Base-by-base conservation (phyloP, 1,140 invertebrate genomes). In the Zaprionus lachaisei region DNA sequence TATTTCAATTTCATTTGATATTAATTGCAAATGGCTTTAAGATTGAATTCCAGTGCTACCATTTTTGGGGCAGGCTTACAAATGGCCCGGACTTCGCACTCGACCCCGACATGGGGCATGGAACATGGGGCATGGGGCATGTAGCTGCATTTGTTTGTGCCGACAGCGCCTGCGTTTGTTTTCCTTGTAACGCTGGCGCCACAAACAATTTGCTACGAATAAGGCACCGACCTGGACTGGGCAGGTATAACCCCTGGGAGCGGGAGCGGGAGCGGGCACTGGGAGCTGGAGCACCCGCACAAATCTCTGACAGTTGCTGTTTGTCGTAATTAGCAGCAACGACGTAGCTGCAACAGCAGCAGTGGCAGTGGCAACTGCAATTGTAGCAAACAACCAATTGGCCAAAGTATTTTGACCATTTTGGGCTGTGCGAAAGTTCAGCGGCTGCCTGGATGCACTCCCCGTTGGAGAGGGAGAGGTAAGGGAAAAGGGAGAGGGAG, bases 1-100 rank as follows among this genome's bases (percentile, higher is more conserved):
- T 92, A 92, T 92, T 92, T 92, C 85, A 91, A 91, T 92, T 92
- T 85, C 90, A 91, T 92, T 92, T 91, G 91, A 92, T 92, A 92
- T 92, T 92, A 92, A 92, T 92, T 92, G 91, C 91, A 81, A 84
- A 81, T 87, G 82, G 81, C 81, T 81, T 80, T 81, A 80, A 86
- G 85, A 90, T 90, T 90, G 85, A 90, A 90, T 90, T 89, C 81
- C 84, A 80, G 74, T 72, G 79, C 57, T 69, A 47, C 83, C 83
- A 77, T 80, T 87, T 89, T 90, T 81, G 85, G 81, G 66, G 64
- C 65, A 67, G 66, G 60, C 58, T 66, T 79, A 87, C 83, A 87
- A 85, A 86, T 82, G 83, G 77, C 68, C 66, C 74, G 60, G 20
- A 64, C 68, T 87, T 85, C 72, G 82, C 84, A 80, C 83, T 78